Evolutionary conservation across 2,797 vertebrate species (phyloP).

Genomic region (Buceros bicornis): DNA sequence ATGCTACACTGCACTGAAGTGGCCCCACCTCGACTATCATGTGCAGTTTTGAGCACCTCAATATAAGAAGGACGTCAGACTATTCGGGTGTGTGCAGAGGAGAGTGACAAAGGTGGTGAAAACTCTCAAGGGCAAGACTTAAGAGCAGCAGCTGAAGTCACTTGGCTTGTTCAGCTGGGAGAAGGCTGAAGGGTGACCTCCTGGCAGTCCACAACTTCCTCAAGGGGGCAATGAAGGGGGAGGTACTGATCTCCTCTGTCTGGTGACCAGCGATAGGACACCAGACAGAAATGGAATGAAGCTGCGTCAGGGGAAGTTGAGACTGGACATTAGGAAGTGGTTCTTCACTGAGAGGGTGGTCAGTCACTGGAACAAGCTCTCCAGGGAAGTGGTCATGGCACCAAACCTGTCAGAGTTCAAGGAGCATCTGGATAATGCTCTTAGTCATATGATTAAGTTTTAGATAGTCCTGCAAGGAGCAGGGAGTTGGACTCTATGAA

Average conservation of each 20-base stretch:
- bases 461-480: background rate
- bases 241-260: background rate
- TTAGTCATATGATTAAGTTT: background rate
- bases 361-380: background rate
- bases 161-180: background rate
- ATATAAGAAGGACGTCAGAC: background rate
- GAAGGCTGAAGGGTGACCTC: background rate
- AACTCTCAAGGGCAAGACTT: background rate
- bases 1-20: fast-evolving
- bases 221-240: fast-evolving
- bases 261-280: background rate
- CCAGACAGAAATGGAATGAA: background rate
- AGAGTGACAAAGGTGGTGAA: fast-evolving
- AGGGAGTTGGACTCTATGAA: background rate
- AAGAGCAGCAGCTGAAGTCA: fast-evolving
- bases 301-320: background rate
- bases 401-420: background rate
- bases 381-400: background rate
- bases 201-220: background rate
- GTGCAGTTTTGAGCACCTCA: background rate
- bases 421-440: fast-evolving
- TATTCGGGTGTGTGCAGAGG: background rate
- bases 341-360: background rate
- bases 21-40: fast-evolving
- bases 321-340: background rate